These are phyloP conservation scores for Trichonephila clavipes DNA, from an alignment of 1,140 invertebrate genomes.

Conservation along the genomic window DNA sequence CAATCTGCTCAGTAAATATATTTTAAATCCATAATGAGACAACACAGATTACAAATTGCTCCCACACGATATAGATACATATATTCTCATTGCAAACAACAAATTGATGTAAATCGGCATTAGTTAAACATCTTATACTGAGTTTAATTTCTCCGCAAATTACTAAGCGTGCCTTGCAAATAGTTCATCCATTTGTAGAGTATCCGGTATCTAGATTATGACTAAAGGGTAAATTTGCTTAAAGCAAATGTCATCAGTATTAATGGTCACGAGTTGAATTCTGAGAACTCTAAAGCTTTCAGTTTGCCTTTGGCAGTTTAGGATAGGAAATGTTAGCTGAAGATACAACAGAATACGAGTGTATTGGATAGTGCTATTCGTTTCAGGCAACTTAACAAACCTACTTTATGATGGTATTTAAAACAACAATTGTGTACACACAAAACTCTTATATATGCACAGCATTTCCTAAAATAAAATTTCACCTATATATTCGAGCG, in stretches of 20 bases:
- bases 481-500: no score
- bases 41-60: not conserved
- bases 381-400: not conserved
- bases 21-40: not conserved
- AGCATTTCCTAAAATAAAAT: no score
- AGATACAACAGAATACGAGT: not conserved
- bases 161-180: not conserved
- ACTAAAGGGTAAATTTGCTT: slow-evolving; percentile 42
- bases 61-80: not conserved
- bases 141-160: not conserved
- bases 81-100: not conserved
- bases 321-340: not conserved
- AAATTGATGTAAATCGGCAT: not conserved
- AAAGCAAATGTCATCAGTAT: slow-evolving; percentile 34
- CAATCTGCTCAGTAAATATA: no score
- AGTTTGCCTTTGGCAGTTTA: not conserved
- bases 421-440: no score
- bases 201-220: slow-evolving; percentile 44
- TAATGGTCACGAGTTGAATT: slow-evolving; percentile 28
- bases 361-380: not conserved
- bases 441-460: no score
- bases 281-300: not conserved
- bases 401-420: no score
- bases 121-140: not conserved
- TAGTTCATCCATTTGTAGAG: not conserved